Evolutionary conservation across 2,797 vertebrate species (phyloP).

Genomic region (Sphaeramia orbicularis): DNA sequence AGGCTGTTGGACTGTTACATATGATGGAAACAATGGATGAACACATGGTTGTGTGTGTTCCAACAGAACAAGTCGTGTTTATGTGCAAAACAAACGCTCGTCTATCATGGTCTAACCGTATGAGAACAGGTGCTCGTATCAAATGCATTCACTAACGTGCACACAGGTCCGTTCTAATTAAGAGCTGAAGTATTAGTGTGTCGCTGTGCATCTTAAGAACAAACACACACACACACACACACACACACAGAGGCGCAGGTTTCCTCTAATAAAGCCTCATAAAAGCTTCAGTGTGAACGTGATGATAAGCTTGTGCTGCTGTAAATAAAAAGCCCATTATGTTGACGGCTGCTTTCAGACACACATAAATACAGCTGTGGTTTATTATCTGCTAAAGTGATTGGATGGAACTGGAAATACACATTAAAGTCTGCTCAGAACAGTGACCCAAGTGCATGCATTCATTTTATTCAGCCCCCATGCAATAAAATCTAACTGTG

Average conservation of each 20-base stretch:
- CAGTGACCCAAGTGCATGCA: neutral
- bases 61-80: constrained; percentile 6
- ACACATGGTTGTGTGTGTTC: neutral
- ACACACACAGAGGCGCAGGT: neutral
- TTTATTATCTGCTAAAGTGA: constrained; percentile 12
- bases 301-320: constrained; percentile 3
- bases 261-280: neutral
- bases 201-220: no score
- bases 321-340: constrained; percentile 22
- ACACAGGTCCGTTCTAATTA: constrained; percentile 21
- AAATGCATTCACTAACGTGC: neutral
- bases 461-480: no score
- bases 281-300: constrained; percentile 13
- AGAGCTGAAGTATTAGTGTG: constrained; percentile 8
- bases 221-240: constrained; percentile 2
- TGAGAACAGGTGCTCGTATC: neutral
- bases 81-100: constrained; percentile 3
- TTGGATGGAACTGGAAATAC: neutral
- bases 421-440: neutral
- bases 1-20: no score
- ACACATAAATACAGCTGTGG: neutral
- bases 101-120: constrained; percentile 5
- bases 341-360: neutral
- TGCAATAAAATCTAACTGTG: no score
- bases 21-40: no score